These are phyloP conservation scores for Clivina fossor DNA, from an alignment of 2,888 invertebrate species.

Conservation along the genomic window DNA sequence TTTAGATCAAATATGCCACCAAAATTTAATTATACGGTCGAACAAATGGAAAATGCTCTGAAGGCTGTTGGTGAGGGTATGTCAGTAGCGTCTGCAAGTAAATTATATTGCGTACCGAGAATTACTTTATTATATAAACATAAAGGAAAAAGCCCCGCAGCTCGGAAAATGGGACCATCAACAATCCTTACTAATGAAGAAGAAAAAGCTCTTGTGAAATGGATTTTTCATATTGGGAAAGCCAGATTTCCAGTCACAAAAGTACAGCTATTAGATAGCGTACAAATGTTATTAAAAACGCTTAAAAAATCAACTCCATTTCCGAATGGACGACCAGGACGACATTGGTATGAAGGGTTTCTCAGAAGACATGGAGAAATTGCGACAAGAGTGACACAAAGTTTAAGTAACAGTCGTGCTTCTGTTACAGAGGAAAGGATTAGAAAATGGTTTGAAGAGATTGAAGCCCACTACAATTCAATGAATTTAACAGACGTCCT, in stretches of 20 bases:
- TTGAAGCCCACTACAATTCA: slow-evolving; percentile 40
- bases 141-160: slow-evolving; percentile 29
- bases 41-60: slow-evolving; percentile 34
- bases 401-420: slow-evolving; percentile 39
- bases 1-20: slow-evolving; percentile 9
- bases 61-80: slow-evolving; percentile 34
- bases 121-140: slow-evolving; percentile 36
- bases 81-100: slow-evolving; percentile 33
- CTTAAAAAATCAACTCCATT: background rate
- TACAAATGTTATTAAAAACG: slow-evolving; percentile 36
- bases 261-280: slow-evolving; percentile 39
- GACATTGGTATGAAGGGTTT: slow-evolving; percentile 11
- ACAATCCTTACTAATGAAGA: slow-evolving; percentile 34
- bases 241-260: slow-evolving; percentile 41
- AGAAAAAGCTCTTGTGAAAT: slow-evolving; percentile 39
- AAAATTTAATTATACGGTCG: slow-evolving; percentile 32
- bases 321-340: slow-evolving; percentile 33
- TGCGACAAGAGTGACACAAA: slow-evolving; percentile 4
- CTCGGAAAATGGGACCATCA: slow-evolving; percentile 19
- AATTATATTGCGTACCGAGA: slow-evolving; percentile 39
- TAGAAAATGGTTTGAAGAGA: slow-evolving; percentile 42
- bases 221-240: slow-evolving; percentile 39
- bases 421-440: slow-evolving; percentile 42
- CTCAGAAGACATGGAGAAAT: slow-evolving; percentile 28
- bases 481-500: slow-evolving; percentile 39